Evolutionary conservation across 2,888 invertebrate genomes (phyloP), one percentile per base, ranked within the genome.

Genomic region (Gandaritis pyraliata): DNA sequence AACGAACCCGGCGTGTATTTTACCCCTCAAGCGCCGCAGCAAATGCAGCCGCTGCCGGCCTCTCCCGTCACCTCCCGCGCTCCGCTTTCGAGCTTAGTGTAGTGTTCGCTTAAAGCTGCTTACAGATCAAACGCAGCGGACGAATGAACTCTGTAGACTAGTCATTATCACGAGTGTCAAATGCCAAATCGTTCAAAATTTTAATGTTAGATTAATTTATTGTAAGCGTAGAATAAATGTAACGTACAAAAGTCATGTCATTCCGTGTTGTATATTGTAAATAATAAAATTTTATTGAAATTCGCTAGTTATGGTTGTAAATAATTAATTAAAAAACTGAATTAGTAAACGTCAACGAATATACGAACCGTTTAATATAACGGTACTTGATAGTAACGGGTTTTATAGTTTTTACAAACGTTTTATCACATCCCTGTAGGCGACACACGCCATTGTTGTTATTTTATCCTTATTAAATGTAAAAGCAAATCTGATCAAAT

Each of bases 11-110:
- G 90, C 0, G 93, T 91, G 18, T 88, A 92, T 64, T 89, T 90
- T 73, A 87, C 86, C 45, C 80, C 88, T 30, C 92, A 91, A 75
- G 82, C 90, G 58, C 87, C 89, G 36, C 89, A 90, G 74, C 90
- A 82, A 77, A 78, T 86, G 64, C 92, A 90, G 69, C 89, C 84
- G 61, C 83, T 95, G 68, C 94, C 95, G 0, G 88, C 94, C 11
- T 95, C 95, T 65, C 95, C 95, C 0, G 95, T 94, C 23, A 92
- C 93, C 10, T 94, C 94, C 50, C 88, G 95, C 77, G 94, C 95
- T 63, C 95, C 95, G 51, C 93, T 95, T 73, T 95, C 95, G 10
- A 94, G 95, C 66, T 86, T 95, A 71, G 95, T 95, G 82, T 94
- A 93, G 93, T 92, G 86, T 81, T 77, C 85, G 80, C 78, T 87